Percentiles rank a stretch among this genome's conserved stretches.
Evolutionary conservation across 92 coral and sea anemone species (phyloP).

Genomic region (Chrysogorgia sp.): DNA sequence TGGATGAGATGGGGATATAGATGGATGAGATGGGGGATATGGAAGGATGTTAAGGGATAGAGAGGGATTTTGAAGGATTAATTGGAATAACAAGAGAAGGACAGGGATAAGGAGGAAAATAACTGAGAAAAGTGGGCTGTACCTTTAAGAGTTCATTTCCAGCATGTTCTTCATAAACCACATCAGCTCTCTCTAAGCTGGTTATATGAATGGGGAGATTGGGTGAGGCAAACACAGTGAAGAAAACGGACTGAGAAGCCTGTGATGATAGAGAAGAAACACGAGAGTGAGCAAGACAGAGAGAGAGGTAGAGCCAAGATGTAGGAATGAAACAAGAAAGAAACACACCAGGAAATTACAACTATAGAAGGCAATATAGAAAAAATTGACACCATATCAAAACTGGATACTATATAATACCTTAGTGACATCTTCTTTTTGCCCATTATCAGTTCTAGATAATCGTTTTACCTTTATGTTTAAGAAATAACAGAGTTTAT

Average conservation of each 20-base stretch:
- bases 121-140: too few relatives aligned
- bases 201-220: conserved; percentile 86
- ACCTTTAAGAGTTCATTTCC: conserved; percentile 82
- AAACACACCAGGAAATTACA: neutral
- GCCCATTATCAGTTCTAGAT: conserved; percentile 9
- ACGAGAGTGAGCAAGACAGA: neutral
- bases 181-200: conserved; percentile 65
- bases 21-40: too few relatives aligned
- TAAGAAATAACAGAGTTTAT: neutral
- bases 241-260: conserved; percentile 88
- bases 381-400: neutral
- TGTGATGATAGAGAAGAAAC: too few relatives aligned
- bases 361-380: neutral
- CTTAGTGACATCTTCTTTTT: conserved; percentile 40
- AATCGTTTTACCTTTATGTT: conserved; percentile 44
- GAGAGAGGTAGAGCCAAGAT: neutral
- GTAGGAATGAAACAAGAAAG: neutral
- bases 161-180: conserved; percentile 75
- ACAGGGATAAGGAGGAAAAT: too few relatives aligned
- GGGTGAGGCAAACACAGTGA: conserved; percentile 88
- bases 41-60: neutral
- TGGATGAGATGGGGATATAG: too few relatives aligned
- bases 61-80: neutral
- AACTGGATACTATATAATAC: neutral
- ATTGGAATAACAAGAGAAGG: too few relatives aligned